Base-by-base conservation (phyloP, 2,113 vertebrate species). In the Cavia aperea region DNA sequence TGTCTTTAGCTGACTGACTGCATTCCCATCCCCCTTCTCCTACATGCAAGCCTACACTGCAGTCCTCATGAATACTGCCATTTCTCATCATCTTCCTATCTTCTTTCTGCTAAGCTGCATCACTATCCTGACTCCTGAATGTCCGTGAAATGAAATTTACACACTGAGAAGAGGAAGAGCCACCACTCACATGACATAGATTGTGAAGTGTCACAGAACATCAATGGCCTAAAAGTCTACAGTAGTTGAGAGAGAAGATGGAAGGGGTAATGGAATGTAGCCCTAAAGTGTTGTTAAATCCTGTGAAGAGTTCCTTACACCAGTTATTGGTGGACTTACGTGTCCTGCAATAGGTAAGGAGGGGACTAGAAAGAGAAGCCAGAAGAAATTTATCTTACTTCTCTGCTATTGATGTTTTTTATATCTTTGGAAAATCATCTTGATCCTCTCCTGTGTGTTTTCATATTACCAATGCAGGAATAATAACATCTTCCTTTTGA, bases 11-110 rank as follows among this genome's bases (percentile, higher is more conserved):
- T 49, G 68, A 12, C 29, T 18, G 10, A 14, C 65, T 24, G 24
- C 39, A 39, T 33, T 33, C 81, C 75, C 51, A 6, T 3, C 19
- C 56, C 85, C 24, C 73, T 63, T 79, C 49, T 75, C 39, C 56
- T 1, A 16, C 18, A 43, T 0, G 0, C 18, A 23, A 9, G 2
- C 16, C 49, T 81, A 24, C 51, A 54, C 8, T 16, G 6, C 43
- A 29, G 13, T 81, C 29, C 70, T 90, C 21, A 46, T 7, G 63
- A 82, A 56, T 23, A 84, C 29, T 81, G 7, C 16, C 19, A 15
- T 46, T 23, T 72, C 68, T 51, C 33, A 29, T 21, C 36, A 89
- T 54, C 58, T 54, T 68, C 31, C 5, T 19, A 54, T 65, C 56
- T 86, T 65, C 49, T 88, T 73, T 66, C 51, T 56, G 39, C 77